Evolutionary conservation across 2,113 vertebrate genomes (phyloP), one percentile per base, ranked within the genome.

Genomic region (Rhodinocichla rosea): DNA sequence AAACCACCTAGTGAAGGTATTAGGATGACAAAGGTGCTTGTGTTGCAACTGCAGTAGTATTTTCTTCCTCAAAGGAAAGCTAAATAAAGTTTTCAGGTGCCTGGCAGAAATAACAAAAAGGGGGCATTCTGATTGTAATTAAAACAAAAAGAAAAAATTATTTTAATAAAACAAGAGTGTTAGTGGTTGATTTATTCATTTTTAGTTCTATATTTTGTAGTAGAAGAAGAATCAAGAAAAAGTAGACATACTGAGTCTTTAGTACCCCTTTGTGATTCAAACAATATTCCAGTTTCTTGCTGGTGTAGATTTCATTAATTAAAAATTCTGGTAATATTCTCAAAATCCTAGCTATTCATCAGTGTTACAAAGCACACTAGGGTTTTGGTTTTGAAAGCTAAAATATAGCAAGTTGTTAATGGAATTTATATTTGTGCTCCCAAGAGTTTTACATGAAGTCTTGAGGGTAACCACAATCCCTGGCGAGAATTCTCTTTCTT

Each of bases 381-480:
- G 7, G 17, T 80, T 93, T 89, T 93, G 53, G 39, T 86, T 89
- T 90, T 81, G 52, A 84, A 78, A 67, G 37, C 49, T 84, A 84
- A 96, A 97, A 83, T 71, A 78, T 32, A 92, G 40, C 73, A 90
- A 47, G 3, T 83, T 79, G 44, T 84, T 86, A 83, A 84, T 92
- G 64, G 79, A 83, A 63, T 89, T 93, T 88, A 49, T 96, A 93
- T 86, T 90, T 87, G 64, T 94, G 11, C 27, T 92, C 86, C 62
- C 76, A 69, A 6, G 42, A 76, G 67, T 62, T 71, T 87, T 87
- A 82, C 79, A 73, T 89, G 69, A 93, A 92, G n/a, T 82, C 76
- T 68, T 96, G 85, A 94, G 95, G 83, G 73, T 87, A 96, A 86
- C 95, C 90, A 50, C 92, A 95, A 7, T 84, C 77, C 49, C 62